Evolutionary conservation across 1,140 invertebrate species (phyloP).

Genomic region (Plutomurus gul): DNA sequence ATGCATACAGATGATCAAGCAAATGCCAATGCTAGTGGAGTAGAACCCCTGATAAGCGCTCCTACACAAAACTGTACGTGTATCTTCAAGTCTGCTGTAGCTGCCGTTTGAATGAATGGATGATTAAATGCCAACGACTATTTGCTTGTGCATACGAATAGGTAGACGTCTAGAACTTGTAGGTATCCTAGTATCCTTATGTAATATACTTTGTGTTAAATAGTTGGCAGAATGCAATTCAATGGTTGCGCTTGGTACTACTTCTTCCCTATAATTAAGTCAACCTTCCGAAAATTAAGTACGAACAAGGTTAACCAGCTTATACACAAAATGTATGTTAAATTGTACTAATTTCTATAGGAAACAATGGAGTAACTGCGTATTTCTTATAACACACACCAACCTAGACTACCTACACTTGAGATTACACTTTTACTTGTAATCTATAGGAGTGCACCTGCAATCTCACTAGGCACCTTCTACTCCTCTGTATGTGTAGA

Average conservation of each 20-base stretch:
- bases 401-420: no score
- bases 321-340: background rate
- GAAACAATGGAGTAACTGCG: no score
- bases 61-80: no score
- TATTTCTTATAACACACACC: no score
- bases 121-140: background rate
- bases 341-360: background rate
- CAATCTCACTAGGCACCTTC: no score
- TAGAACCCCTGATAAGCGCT: no score
- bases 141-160: background rate
- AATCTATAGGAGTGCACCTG: no score
- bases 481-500: no score
- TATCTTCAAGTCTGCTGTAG: no score
- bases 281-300: conserved; percentile 18
- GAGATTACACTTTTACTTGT: no score
- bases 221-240: conserved; percentile 1
- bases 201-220: background rate
- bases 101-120: background rate
- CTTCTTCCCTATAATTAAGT: conserved; percentile 25
- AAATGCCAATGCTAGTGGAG: no score
- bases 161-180: background rate
- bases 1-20: no score
- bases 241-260: background rate
- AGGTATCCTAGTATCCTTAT: background rate
- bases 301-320: conserved; percentile 10